Percentiles rank a stretch among this genome's conserved stretches.
phyloP scores from a whole-genome alignment of 30 jellyfish, hydroid and myxozoan genomes.

The Mastigias papua region DNA sequence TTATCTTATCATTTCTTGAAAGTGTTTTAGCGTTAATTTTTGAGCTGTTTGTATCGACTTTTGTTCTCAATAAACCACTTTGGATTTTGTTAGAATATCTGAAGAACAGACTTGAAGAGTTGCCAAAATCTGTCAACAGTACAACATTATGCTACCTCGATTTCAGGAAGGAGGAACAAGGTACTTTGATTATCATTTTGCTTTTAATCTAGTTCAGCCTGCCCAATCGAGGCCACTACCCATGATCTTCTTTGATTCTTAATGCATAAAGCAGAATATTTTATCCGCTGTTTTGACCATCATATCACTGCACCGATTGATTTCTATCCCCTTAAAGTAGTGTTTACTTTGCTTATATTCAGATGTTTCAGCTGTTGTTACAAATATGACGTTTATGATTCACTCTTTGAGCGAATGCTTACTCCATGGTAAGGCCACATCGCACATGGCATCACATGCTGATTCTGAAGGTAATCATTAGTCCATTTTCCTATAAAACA shows the following conservation, averaged over 20 bases:
- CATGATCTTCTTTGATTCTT: too few relatives aligned
- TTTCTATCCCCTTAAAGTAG: background rate
- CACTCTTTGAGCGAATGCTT: slow-evolving; percentile 87
- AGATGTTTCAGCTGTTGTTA: slow-evolving; percentile 87
- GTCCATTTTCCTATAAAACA: too few relatives aligned
- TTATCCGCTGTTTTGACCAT: too few relatives aligned
- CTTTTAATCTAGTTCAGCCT: too few relatives aligned
- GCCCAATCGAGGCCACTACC: too few relatives aligned
- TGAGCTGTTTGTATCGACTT: background rate
- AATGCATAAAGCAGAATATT: too few relatives aligned
- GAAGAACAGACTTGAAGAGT: slow-evolving; percentile 74
- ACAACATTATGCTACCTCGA: slow-evolving; percentile 60
- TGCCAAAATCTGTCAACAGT: slow-evolving; percentile 58
- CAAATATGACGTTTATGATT: slow-evolving; percentile 66
- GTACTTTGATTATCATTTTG: slow-evolving; percentile 23
- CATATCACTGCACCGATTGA: too few relatives aligned
- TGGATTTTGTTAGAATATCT: slow-evolving; percentile 68
- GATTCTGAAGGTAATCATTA: slow-evolving; percentile 80
- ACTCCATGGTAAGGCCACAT: slow-evolving; percentile 96
- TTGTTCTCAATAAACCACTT: background rate
- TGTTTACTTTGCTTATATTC: slow-evolving; percentile 7
- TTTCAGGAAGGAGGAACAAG: slow-evolving; percentile 79
- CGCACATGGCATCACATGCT: slow-evolving; percentile 97
- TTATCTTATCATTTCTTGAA: background rate
- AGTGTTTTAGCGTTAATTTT: background rate